phyloP scores from a whole-genome alignment of 2,888 invertebrate genomes.

The Hypercompe scribonia region DNA sequence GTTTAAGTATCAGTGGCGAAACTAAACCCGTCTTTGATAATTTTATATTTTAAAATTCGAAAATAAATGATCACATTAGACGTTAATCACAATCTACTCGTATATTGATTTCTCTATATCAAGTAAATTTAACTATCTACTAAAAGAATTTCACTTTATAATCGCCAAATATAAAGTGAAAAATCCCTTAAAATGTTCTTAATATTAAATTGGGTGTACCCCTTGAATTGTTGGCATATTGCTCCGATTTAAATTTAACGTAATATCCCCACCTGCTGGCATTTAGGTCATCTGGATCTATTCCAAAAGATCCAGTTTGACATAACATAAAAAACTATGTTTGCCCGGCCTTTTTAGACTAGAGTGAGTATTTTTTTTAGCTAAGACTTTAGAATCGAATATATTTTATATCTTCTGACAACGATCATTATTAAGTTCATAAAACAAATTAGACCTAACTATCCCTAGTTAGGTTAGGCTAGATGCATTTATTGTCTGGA shows the following conservation, averaged over 20 bases:
- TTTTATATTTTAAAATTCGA: neutral
- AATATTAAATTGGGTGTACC: conserved; percentile 41
- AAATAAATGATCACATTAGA: neutral
- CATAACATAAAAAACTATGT: conserved; percentile 63
- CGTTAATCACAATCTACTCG: neutral
- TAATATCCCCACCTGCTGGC: conserved; percentile 62
- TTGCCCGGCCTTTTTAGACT: conserved; percentile 43
- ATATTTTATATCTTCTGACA: too few species aligned
- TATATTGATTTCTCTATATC: neutral
- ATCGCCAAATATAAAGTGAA: neutral
- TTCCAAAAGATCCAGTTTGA: conserved; percentile 75
- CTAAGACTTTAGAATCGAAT: neutral
- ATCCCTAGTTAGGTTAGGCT: too few species aligned
- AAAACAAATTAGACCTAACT: neutral
- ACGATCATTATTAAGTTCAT: neutral
- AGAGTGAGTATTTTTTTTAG: neutral
- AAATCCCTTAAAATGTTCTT: conserved; percentile 11
- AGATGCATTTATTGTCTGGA: too few species aligned
- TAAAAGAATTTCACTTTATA: neutral
- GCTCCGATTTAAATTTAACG: conserved; percentile 64
- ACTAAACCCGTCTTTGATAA: neutral
- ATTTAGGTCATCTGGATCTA: conserved; percentile 81
- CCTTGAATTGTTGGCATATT: conserved; percentile 63
- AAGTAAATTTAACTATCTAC: neutral
- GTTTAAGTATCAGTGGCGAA: neutral